These are phyloP conservation scores for Bufo bufo DNA, from an alignment of 2,113 vertebrate genomes.

Conservation along the genomic window DNA sequence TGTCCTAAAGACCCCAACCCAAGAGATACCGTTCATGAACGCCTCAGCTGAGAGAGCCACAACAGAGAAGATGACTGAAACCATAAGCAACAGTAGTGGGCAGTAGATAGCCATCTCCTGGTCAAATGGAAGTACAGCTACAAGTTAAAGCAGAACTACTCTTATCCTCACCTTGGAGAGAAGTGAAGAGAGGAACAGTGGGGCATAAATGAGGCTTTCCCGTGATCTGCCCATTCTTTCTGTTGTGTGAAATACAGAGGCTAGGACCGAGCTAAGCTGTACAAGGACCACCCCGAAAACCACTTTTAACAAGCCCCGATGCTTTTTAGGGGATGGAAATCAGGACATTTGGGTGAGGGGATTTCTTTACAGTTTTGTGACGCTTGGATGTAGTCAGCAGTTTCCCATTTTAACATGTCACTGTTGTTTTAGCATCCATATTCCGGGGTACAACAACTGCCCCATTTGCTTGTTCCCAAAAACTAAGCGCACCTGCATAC, in stretches of 20 bases:
- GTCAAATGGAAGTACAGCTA: not conserved
- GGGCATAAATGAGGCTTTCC: not conserved
- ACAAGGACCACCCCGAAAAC: not conserved
- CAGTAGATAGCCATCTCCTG: not conserved
- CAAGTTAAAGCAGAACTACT: not conserved
- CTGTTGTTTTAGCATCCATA: not conserved
- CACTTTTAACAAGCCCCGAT: not conserved
- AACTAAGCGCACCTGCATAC: not conserved
- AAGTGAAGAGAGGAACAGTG: not conserved
- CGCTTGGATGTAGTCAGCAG: not conserved
- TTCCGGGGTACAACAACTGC: not conserved
- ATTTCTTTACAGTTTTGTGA: not conserved
- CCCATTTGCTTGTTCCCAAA: not conserved
- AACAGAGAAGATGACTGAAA: not conserved
- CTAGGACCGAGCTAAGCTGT: no score
- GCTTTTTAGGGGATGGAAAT: not conserved
- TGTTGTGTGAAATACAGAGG: no score
- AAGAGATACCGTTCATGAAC: conserved; percentile 87
- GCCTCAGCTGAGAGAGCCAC: not conserved
- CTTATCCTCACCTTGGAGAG: not conserved
- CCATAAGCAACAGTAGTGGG: not conserved
- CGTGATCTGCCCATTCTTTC: not conserved
- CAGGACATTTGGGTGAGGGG: not conserved
- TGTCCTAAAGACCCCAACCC: conserved; percentile 74
- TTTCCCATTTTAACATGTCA: not conserved